These are phyloP conservation scores for Microtus agrestis DNA, from an alignment of 2,797 vertebrate genomes.

Conservation along the genomic window DNA sequence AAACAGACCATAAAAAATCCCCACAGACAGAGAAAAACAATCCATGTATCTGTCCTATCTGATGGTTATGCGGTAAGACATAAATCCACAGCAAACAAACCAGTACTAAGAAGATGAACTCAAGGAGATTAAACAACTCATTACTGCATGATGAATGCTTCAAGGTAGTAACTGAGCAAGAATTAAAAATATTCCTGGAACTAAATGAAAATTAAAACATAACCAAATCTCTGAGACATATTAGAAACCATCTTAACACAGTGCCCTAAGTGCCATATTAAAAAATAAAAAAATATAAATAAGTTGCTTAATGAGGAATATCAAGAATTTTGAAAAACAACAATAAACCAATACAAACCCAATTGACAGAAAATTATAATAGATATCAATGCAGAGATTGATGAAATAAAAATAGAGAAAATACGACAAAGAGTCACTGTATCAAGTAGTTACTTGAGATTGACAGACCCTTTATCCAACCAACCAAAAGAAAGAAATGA, in stretches of 20 bases:
- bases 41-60: not conserved
- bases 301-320: not conserved
- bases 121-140: not conserved
- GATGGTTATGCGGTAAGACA: not conserved
- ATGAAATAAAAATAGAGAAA: not conserved
- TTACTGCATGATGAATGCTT: not conserved
- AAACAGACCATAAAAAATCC: not conserved
- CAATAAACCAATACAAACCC: not conserved
- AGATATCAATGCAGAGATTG: not conserved
- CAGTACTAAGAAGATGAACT: not conserved
- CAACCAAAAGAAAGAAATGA: not conserved
- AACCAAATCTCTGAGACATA: not conserved
- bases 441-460: not conserved
- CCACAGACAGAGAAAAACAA: not conserved
- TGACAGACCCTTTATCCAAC: not conserved
- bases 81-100: not conserved
- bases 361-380: not conserved
- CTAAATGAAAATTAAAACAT: not conserved
- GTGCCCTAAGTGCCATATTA: not conserved
- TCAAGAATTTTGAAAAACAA: not conserved
- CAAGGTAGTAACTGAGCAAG: not conserved
- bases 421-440: not conserved
- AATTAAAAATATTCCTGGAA: not conserved
- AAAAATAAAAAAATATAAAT: not conserved
- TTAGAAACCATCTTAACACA: not conserved